Base-by-base conservation (phyloP, 1,140 invertebrate species). In the Geopemphigus sp. region DNA sequence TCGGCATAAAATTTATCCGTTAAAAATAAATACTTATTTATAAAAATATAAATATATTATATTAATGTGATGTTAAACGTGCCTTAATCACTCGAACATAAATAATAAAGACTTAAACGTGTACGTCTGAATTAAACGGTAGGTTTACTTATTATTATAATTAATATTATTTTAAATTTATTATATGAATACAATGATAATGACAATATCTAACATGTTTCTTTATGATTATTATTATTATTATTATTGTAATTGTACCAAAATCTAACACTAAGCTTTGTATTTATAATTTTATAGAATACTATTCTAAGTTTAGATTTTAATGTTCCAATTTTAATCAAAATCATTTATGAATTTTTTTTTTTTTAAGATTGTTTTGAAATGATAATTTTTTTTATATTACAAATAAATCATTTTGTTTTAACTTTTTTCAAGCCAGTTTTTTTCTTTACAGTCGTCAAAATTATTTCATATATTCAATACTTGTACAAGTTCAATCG, bases 251-350 rank as follows among this genome's bases (percentile, higher is more conserved):
- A 76, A n/a, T 59, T 76, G 73, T 78, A 78, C 74, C 74, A 78
- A 78, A 78, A 78, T 32, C 32, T 78, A 78, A 78, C 74, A 78
- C 74, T 78, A 78, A 78, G 57, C 74, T 47, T 78, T 78, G 39
- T 78, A 63, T 63, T 78, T 78, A 63, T 78, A 78, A 45, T 61
- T 78, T 50, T 78, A 45, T 63, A 26, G 29, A 63, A 63, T 63
- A 63, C 17, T 63, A 78, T 78, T 45, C 19, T 74, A 78, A 78
- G 56, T 50, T 59, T 78, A 61, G 54, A 61, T 63, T 78, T 14
- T 78, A 47, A 61, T 63, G 57, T 63, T 78, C 73, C 73, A 78
- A 57, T 63, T 78, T 78, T 39, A 78, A 78, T 78, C 73, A 78
- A 78, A 78, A 78, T 78, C 73, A 61, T 45, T 26, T 76, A 76